phyloP scores from a whole-genome alignment of 2,797 vertebrate species.

The Coilia nasus region DNA sequence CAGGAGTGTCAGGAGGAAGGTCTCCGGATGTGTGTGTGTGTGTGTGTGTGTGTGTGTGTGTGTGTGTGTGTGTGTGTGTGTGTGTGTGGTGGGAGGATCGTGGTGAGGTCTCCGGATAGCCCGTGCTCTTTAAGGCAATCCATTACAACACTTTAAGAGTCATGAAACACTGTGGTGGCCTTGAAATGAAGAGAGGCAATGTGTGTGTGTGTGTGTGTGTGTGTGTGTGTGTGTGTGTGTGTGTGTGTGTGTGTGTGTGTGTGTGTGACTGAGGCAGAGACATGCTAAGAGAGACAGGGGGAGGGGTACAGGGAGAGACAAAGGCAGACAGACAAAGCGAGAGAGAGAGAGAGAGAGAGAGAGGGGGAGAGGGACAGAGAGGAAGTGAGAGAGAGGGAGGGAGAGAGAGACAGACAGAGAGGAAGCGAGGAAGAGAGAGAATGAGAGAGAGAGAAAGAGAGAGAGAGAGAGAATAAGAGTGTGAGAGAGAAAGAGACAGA shows the following conservation, averaged over 20 bases:
- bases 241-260: not conserved
- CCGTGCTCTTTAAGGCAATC: slow-evolving; percentile 53
- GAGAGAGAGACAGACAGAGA: not conserved
- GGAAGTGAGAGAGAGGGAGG: not conserved
- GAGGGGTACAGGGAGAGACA: not conserved
- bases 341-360: not conserved
- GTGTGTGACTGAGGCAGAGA: not conserved
- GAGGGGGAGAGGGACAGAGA: no score
- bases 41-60: no score
- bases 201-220: no score
- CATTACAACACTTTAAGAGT: slow-evolving; percentile 53
- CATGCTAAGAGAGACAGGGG: no score
- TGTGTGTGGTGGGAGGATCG: no score
- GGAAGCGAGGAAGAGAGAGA: not conserved
- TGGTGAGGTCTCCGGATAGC: slow-evolving; percentile 48
- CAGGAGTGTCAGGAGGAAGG: slow-evolving; percentile 54
- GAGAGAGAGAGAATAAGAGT: not conserved
- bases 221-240: slow-evolving; percentile 9
- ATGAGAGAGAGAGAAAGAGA: not conserved
- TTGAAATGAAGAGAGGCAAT: slow-evolving; percentile 27
- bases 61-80: no score
- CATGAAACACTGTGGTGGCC: slow-evolving; percentile 46
- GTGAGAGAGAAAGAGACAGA: slow-evolving; percentile 1
- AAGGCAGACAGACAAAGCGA: not conserved
- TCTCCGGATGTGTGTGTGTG: slow-evolving; percentile 19